phyloP scores from a whole-genome alignment of 2,888 invertebrate species.

The Heliconius hortense region DNA sequence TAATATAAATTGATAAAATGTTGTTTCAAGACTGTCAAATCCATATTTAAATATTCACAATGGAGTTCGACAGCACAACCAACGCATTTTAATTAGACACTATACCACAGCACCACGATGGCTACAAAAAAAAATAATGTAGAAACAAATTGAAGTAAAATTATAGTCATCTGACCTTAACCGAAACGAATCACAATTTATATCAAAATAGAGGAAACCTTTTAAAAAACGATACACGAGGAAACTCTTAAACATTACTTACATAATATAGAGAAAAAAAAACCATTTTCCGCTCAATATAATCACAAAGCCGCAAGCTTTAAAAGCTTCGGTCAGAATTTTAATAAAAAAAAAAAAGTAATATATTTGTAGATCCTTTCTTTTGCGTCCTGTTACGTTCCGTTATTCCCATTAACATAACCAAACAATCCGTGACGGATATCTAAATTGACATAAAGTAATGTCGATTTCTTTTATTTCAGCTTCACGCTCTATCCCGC shows the following conservation, averaged over 20 bases:
- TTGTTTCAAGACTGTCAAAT: no score
- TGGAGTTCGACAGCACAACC: no score
- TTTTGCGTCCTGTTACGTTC: background rate
- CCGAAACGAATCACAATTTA: conserved; percentile 1
- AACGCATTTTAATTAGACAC: no score
- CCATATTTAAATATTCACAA: no score
- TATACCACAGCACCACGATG: no score
- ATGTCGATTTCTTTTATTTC: conserved; percentile 49
- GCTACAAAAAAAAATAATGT: background rate
- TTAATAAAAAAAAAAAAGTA: conserved; percentile 52
- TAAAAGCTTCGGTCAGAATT: conserved; percentile 57
- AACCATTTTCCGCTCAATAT: conserved; percentile 47
- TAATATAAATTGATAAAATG: no score
- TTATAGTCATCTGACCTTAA: background rate
- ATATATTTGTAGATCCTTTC: conserved; percentile 44
- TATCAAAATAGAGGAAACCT: background rate
- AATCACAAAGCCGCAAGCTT: conserved; percentile 46
- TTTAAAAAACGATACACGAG: conserved; percentile 18
- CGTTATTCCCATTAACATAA: conserved; percentile 58
- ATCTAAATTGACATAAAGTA: conserved; percentile 52
- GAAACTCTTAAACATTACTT: conserved; percentile 18
- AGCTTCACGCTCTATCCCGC: background rate
- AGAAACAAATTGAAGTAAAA: background rate
- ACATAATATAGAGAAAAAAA: conserved; percentile 10
- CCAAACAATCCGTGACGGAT: conserved; percentile 72